Conservation (phyloP, 2,797 vertebrate species). For the Sebastiscus tertius region DNA sequence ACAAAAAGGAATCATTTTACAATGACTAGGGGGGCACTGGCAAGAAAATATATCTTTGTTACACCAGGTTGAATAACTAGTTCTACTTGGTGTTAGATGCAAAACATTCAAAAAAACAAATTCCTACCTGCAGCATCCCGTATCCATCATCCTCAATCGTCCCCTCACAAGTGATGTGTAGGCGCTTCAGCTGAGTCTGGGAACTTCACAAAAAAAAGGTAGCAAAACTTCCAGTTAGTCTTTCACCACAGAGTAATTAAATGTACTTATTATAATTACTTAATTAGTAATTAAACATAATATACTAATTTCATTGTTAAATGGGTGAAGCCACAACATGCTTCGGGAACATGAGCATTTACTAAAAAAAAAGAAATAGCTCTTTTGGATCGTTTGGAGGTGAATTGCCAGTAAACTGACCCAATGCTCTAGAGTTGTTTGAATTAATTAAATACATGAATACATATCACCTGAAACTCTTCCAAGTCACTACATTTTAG, state of each 20-base stretch:
- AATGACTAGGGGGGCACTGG: background rate
- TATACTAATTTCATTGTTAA: background rate
- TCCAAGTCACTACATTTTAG: background rate
- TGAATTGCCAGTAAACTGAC: background rate
- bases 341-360: background rate
- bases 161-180: slow-evolving; percentile 93
- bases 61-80: background rate
- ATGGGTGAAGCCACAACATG: background rate
- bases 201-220: slow-evolving; percentile 75
- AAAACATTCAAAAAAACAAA: slow-evolving; percentile 1
- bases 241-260: background rate
- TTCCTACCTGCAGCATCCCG: slow-evolving; percentile 95
- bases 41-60: background rate
- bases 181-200: slow-evolving; percentile 84
- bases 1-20: background rate
- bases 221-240: background rate
- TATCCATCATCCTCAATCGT: slow-evolving; percentile 93
- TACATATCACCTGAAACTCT: background rate
- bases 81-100: background rate
- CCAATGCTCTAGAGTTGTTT: background rate
- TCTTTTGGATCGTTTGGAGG: background rate
- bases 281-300: background rate
- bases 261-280: background rate
- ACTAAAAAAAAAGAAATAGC: background rate
- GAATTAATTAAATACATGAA: background rate